Evolutionary conservation across 2,113 vertebrate species (phyloP).

Genomic region (Orthonyx spaldingii): DNA sequence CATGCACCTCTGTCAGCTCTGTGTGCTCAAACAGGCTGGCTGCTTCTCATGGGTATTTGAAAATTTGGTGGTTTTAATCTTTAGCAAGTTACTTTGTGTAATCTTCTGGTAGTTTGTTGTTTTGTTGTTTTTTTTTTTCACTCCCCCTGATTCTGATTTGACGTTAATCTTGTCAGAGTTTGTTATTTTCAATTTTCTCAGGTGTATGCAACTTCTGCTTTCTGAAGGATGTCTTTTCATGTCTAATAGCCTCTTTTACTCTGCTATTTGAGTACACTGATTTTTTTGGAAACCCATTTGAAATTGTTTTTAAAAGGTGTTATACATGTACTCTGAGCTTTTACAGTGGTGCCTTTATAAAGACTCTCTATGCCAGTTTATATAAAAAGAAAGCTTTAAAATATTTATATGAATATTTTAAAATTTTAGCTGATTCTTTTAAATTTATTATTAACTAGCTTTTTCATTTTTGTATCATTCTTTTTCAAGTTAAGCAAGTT

Average conservation of each 20-base stretch:
- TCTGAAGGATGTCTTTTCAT: background rate
- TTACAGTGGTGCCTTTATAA: conserved; percentile 22
- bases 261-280: background rate
- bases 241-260: background rate
- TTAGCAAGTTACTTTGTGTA: background rate
- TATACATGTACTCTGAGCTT: background rate
- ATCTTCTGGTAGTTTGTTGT: background rate
- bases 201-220: background rate
- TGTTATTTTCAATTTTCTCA: background rate
- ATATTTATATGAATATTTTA: conserved; percentile 51
- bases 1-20: background rate
- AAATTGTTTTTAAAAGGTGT: conserved; percentile 12
- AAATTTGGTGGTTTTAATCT: background rate
- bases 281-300: background rate
- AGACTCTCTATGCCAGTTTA: background rate
- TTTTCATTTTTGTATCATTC: conserved; percentile 24
- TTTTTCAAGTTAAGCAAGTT: conserved; percentile 34
- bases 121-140: background rate
- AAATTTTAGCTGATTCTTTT: conserved; percentile 35
- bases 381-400: conserved; percentile 48
- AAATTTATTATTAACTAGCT: conserved; percentile 59
- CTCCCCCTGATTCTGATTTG: background rate
- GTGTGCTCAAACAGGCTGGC: background rate
- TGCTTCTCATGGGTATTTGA: background rate
- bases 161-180: background rate